phyloP scores from a whole-genome alignment of 2,113 vertebrate species.

The Anguilla rostrata region DNA sequence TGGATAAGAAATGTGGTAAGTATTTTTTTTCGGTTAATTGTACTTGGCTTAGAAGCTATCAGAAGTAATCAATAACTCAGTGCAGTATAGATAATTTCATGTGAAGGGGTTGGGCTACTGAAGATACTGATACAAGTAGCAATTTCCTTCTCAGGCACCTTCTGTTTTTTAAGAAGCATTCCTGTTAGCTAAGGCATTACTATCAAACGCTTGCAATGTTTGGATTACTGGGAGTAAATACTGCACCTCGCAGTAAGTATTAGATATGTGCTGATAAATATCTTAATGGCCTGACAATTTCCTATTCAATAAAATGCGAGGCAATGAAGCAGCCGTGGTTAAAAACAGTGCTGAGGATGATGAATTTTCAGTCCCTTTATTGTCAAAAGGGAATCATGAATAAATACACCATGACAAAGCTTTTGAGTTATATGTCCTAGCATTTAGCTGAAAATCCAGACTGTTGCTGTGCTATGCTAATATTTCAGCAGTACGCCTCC shows the following conservation, averaged over 20 bases:
- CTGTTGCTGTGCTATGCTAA: not conserved
- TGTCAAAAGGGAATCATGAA: not conserved
- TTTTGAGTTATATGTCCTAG: not conserved
- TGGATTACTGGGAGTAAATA: not conserved
- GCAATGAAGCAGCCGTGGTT: not conserved
- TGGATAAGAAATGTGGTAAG: slow-evolving; percentile 21
- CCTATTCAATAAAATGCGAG: not conserved
- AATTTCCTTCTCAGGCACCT: not conserved
- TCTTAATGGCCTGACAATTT: not conserved
- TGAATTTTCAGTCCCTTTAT: not conserved
- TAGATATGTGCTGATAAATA: not conserved
- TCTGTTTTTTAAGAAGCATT: not conserved
- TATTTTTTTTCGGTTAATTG: not conserved
- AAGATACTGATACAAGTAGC: not conserved
- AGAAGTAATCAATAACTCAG: not conserved
- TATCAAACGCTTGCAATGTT: not conserved
- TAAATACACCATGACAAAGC: not conserved
- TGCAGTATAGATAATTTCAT: not conserved
- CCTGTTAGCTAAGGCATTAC: not conserved
- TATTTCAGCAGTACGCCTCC: not conserved
- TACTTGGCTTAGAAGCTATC: not conserved
- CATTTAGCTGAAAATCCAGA: not conserved
- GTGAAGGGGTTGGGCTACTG: not conserved
- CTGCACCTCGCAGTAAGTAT: not conserved
- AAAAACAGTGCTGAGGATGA: not conserved